Evolutionary conservation across 2,797 vertebrate species (phyloP).

Genomic region (Melanotaenia nigrans): DNA sequence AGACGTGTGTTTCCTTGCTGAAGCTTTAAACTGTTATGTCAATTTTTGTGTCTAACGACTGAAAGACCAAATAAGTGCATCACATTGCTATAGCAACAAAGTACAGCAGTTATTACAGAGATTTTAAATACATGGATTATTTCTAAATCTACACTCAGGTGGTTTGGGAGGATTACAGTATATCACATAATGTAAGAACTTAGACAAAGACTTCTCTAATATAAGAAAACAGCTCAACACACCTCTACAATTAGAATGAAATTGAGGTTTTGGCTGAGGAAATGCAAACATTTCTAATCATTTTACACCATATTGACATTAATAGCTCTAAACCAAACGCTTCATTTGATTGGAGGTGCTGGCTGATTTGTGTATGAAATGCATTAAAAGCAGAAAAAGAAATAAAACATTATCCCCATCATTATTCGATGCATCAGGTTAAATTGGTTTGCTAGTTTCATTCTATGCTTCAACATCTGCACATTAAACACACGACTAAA

Average conservation of each 20-base stretch:
- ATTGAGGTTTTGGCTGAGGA: not conserved
- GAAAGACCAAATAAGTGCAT: no score
- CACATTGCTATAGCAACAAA: no score
- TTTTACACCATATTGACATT: constrained; percentile 1
- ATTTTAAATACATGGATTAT: no score
- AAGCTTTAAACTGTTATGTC: no score
- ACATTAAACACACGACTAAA: constrained; percentile 61
- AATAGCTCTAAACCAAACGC: not conserved
- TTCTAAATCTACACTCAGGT: no score
- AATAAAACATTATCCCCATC: constrained; percentile 7
- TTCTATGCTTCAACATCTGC: constrained; percentile 53
- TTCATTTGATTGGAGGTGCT: not conserved
- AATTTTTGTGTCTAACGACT: no score
- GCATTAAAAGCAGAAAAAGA: not conserved
- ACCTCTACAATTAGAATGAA: not conserved
- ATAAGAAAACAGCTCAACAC: no score
- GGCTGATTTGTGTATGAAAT: not conserved
- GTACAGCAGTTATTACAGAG: no score
- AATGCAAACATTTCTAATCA: not conserved
- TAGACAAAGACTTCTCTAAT: no score
- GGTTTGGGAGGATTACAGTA: no score
- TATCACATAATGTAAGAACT: no score
- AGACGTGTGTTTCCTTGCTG: no score
- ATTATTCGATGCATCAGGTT: constrained; percentile 8
- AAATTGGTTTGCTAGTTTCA: constrained; percentile 51